phyloP scores from a whole-genome alignment of 2,888 invertebrate genomes.

The Mechanitis messenoides region DNA sequence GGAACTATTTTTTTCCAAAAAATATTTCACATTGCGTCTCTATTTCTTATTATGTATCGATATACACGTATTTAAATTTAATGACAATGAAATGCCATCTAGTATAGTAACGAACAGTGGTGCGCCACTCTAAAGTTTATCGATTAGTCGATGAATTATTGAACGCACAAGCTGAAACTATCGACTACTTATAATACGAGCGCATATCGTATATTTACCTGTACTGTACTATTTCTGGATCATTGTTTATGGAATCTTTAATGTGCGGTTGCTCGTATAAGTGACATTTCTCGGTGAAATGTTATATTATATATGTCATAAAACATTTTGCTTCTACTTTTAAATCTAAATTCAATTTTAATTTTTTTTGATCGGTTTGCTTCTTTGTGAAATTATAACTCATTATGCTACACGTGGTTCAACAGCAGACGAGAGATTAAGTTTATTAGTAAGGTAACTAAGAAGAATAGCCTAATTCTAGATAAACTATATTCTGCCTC shows the following conservation, averaged over 20 bases:
- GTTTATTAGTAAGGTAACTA: too few relatives aligned
- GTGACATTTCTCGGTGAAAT: slow-evolving; percentile 54
- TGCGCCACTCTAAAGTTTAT: slow-evolving; percentile 49
- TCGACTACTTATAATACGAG: slow-evolving; percentile 28
- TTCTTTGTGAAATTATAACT: too few relatives aligned
- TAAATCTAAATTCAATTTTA: not conserved
- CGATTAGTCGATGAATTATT: slow-evolving; percentile 69
- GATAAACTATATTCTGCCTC: too few relatives aligned
- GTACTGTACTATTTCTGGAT: slow-evolving; percentile 57
- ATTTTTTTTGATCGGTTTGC: too few relatives aligned
- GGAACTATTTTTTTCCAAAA: too few relatives aligned
- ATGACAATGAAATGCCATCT: slow-evolving; percentile 27
- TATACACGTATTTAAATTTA: not conserved
- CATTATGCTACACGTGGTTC: too few relatives aligned
- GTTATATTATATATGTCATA: slow-evolving; percentile 18
- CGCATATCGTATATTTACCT: slow-evolving; percentile 47
- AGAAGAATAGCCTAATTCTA: too few relatives aligned
- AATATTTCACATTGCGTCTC: too few relatives aligned
- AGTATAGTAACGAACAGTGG: slow-evolving; percentile 39
- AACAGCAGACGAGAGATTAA: too few relatives aligned
- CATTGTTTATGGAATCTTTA: slow-evolving; percentile 70
- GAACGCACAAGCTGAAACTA: slow-evolving; percentile 49
- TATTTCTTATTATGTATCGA: too few relatives aligned
- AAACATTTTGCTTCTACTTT: slow-evolving; percentile 20
- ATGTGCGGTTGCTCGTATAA: slow-evolving; percentile 45